Base-by-base conservation (phyloP, 2,888 invertebrate genomes). In the Heliconius cydno region DNA sequence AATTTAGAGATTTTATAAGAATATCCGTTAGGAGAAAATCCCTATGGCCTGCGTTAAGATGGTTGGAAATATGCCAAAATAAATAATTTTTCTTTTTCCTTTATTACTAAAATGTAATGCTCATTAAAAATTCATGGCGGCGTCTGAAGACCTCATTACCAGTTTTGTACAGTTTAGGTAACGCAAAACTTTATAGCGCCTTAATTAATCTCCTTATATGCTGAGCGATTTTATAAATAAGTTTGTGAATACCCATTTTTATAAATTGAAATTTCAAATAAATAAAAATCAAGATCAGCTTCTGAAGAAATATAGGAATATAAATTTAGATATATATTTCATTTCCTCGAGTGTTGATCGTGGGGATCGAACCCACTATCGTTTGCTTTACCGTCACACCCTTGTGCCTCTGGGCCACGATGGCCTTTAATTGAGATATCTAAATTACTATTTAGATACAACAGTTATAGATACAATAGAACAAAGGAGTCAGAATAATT, bases 71-170 rank as follows among this genome's bases (percentile, higher is more conserved):
- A 30, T 13, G 52, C 72, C 34, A 72, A 73, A 73, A 73, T 60
- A 19, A 38, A 60, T 57, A 73, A n/a, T 75, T 66, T 79, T 73
- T 25, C 34, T 70, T 52, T 52, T 52, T 22, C 52, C 52, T 52
- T 52, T 22, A 22, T 52, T 46, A 38, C 25, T 60, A 65, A 19
- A 74, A 78, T 63, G 52, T 66, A 38, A n/a, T 76, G 76, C 38
- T 81, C 78, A 72, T 80, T 76, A 76, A 78, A 76, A 78, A 81
- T 81, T 80, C 78, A 78, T 77, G n/a, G 67, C 52, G 30, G 73
- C 76, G 41, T 34, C 77, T 78, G 38, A 75, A 77, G 76, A 73
- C 77, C 81, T 80, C 76, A 80, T 80, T 81, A 81, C 75, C 72
- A 80, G 73, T 38, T 80, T 81, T 81, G 68, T 76, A 78, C 57